Conservation (phyloP, 2,888 invertebrate genomes). For the Taphrorychus bicolor region DNA sequence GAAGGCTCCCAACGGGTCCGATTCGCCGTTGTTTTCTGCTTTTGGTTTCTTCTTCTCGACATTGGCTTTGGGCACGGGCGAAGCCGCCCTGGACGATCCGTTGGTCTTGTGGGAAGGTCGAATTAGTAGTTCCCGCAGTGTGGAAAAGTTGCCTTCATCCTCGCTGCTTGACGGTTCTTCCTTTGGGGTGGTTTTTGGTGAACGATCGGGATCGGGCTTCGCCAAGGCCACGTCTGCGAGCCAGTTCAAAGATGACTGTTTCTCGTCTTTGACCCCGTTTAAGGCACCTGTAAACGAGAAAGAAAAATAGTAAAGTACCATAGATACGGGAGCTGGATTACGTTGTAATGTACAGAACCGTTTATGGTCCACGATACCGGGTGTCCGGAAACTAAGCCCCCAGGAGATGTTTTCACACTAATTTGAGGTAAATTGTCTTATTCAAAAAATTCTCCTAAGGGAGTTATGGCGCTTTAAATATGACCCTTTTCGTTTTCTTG, state of each 20-base stretch:
- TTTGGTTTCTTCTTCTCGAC: conserved; percentile 47
- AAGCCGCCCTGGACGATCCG: conserved; percentile 61
- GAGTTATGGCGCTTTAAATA: too few relatives aligned
- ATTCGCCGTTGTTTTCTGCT: conserved; percentile 61
- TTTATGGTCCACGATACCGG: too few relatives aligned
- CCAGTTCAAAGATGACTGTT: conserved; percentile 70
- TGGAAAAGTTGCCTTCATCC: conserved; percentile 82
- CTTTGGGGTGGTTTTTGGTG: conserved; percentile 53
- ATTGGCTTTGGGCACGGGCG: conserved; percentile 47
- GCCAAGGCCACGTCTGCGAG: conserved; percentile 72
- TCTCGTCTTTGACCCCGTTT: conserved; percentile 59
- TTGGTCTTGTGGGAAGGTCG: conserved; percentile 70
- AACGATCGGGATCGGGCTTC: conserved; percentile 62
- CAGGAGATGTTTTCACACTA: too few relatives aligned
- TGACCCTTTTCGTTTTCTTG: too few relatives aligned
- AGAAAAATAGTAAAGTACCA: too few relatives aligned
- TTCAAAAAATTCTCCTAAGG: too few relatives aligned
- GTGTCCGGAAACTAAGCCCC: too few relatives aligned
- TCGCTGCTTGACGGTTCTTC: conserved; percentile 67
- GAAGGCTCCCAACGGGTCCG: conserved; percentile 78
- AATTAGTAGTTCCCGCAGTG: conserved; percentile 80
- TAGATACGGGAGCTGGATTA: too few relatives aligned
- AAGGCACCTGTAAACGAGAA: conserved; percentile 43
- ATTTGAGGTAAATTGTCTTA: too few relatives aligned
- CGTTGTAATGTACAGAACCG: too few relatives aligned